Conservation (phyloP, 2,113 vertebrate genomes). For the Anhinga rufa region DNA sequence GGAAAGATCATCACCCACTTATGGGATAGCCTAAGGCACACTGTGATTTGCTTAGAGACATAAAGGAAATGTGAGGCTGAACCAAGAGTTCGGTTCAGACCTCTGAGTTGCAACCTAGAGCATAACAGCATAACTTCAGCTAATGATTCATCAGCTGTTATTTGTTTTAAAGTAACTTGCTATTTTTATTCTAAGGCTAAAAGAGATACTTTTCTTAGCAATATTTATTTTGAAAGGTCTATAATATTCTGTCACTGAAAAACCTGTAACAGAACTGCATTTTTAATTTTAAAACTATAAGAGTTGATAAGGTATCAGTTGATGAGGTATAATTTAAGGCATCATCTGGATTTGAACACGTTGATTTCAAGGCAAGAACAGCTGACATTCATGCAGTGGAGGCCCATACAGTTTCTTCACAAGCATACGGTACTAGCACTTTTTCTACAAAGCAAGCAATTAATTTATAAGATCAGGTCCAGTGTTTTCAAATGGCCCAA, state of each 20-base stretch:
- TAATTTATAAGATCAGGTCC: not conserved
- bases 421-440: not conserved
- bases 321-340: not conserved
- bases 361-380: not conserved
- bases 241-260: not conserved
- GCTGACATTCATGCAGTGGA: not conserved
- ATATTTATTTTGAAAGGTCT: not conserved
- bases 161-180: not conserved
- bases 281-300: not conserved
- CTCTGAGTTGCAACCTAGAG: not conserved
- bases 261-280: not conserved
- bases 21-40: not conserved
- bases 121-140: not conserved
- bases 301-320: too few relatives aligned
- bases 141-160: not conserved
- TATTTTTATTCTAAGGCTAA: not conserved
- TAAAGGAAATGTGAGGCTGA: not conserved
- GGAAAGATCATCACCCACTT: not conserved
- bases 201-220: not conserved
- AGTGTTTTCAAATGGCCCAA: not conserved
- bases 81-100: not conserved
- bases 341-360: not conserved
- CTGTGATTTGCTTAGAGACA: not conserved
- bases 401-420: not conserved
- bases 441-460: not conserved